These are phyloP conservation scores for Craniophora ligustri DNA, from an alignment of 2,888 invertebrate genomes.

Conservation along the genomic window DNA sequence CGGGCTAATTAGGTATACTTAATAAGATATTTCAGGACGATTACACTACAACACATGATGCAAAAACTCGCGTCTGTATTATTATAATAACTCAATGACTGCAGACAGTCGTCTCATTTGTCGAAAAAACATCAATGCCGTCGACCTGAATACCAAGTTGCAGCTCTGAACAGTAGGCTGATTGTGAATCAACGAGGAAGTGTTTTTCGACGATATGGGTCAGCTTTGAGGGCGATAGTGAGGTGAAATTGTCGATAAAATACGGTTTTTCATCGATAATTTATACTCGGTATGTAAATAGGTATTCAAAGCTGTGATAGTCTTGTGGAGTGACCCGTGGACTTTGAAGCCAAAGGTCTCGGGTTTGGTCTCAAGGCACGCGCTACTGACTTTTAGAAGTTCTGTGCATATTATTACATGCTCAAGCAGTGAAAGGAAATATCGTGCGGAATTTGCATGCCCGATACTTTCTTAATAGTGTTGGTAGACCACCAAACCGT, in stretches of 20 bases:
- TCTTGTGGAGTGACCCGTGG: too few relatives aligned
- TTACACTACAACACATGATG: not conserved
- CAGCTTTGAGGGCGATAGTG: constrained; percentile 69
- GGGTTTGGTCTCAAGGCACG: too few relatives aligned
- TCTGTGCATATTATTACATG: too few relatives aligned
- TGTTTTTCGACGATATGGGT: constrained; percentile 80
- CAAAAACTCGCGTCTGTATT: not conserved
- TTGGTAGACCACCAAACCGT: too few relatives aligned
- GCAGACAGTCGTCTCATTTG: constrained; percentile 19
- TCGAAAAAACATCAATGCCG: constrained; percentile 64
- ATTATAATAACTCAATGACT: not conserved
- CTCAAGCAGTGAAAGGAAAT: too few relatives aligned
- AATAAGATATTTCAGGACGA: not conserved
- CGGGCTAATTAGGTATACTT: too few relatives aligned
- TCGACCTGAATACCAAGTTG: constrained; percentile 77
- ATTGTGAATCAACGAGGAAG: constrained; percentile 81
- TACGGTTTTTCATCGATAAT: constrained; percentile 22
- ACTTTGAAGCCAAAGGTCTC: too few relatives aligned
- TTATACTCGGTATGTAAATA: not conserved
- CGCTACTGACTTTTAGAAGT: too few relatives aligned
- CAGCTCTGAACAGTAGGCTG: constrained; percentile 73
- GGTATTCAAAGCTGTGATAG: too few relatives aligned
- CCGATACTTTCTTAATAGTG: too few relatives aligned
- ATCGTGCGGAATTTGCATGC: too few relatives aligned
- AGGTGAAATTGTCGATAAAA: constrained; percentile 55